These are phyloP conservation scores for Ophion slaviceki DNA, from an alignment of 2,888 invertebrate genomes.

Conservation along the genomic window DNA sequence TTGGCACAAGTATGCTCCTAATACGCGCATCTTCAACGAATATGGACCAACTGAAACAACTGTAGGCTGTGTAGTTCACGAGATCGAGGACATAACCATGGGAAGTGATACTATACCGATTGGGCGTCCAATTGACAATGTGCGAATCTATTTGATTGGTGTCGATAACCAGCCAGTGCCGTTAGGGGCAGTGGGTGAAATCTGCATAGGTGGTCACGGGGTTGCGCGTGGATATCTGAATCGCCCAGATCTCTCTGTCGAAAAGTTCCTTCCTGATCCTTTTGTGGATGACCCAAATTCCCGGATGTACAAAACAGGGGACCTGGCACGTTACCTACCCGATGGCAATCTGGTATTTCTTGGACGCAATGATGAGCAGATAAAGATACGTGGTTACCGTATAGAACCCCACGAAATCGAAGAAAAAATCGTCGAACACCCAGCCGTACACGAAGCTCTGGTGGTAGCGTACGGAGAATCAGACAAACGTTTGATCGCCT, in stretches of 20 bases:
- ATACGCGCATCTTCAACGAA: constrained; percentile 12
- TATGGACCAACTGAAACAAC: constrained; percentile 31
- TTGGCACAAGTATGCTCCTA: background rate
- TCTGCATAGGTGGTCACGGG: constrained; percentile 19
- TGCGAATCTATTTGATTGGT: constrained; percentile 15
- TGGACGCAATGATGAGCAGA: constrained; percentile 25
- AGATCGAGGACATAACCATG: background rate
- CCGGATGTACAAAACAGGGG: constrained; percentile 21
- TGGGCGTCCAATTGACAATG: constrained; percentile 21
- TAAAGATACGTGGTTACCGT: constrained; percentile 24
- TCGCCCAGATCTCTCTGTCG: constrained; percentile 17
- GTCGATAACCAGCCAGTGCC: background rate
- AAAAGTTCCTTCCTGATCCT: constrained; percentile 14
- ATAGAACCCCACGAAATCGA: constrained; percentile 19
- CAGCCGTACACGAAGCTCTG: background rate
- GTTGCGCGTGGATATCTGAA: constrained; percentile 22
- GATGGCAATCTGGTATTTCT: constrained; percentile 16
- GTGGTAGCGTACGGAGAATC: background rate
- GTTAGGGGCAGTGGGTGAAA: constrained; percentile 7
- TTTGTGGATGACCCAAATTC: constrained; percentile 10
- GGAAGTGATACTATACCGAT: background rate
- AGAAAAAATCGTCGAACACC: background rate
- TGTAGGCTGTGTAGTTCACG: constrained; percentile 13
- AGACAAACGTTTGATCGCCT: constrained; percentile 11
- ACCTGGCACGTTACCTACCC: constrained; percentile 13